Evolutionary conservation across 1,140 invertebrate genomes (phyloP), one percentile per base, ranked within the genome.

Genomic region (Sinella curviseta): DNA sequence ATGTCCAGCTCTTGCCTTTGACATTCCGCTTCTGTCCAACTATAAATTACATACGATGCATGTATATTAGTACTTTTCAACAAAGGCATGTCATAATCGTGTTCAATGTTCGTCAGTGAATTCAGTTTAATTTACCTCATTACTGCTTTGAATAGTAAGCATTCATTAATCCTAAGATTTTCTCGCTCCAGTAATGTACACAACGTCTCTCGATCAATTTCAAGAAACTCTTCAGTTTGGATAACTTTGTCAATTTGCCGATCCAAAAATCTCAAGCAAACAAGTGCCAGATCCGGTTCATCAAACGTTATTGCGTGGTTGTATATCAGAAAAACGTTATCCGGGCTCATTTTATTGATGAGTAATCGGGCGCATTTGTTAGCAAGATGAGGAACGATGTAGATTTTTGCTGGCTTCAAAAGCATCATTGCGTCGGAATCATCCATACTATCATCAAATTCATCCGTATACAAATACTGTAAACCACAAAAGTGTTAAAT

Each of bases 231-330:
- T 86, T 97, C 95, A 20, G 94, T 93, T 84, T 89, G 90, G 82
- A 97, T 81, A 1, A 84, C 81, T 70, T 84, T 82, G 70, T 84
- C 83, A 65, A 84, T 81, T 78, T 84, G 83, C 31, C 83, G 79
- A 57, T 83, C 82, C 26, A 83, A 54, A 55, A 79, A 83, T 73
- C 81, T 26, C 16, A 83, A 60, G 57, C 82, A 83, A 1, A 82
- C 76, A 31, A 80, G 60, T 20, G 77, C 81, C 74, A 97, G 88
- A 86, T 96, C 94, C 65, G 94, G 94, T 86, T 97, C 95, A 88
- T 97, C 95, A 87, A 96, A 97, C 36, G 96, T 89, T 78, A 94
- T 89, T 78, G 94, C 95, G 86, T 96, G 94, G 86, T 94, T 95
- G 83, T 97, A 89, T 79, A 97, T 90, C 80, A 97, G 89, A 87